Conservation (phyloP, 1,140 invertebrate species). For the Pseudomyrmex gracilis region DNA sequence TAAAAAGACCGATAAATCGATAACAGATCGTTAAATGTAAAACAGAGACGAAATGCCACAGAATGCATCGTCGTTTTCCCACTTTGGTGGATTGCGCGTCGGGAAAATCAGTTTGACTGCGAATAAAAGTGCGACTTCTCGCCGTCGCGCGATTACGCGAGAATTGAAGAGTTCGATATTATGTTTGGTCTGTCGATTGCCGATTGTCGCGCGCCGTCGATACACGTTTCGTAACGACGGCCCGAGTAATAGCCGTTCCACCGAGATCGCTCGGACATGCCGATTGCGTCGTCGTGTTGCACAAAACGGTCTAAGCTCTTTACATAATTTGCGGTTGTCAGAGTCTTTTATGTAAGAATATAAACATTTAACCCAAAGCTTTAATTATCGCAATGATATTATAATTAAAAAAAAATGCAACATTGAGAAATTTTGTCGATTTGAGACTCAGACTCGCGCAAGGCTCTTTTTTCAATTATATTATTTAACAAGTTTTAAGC, state of each 20-base stretch:
- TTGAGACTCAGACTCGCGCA: slow-evolving; percentile 7
- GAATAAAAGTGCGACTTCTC: slow-evolving; percentile 38
- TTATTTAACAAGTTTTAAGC: neutral
- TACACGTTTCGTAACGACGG: slow-evolving; percentile 19
- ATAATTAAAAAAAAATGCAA: neutral
- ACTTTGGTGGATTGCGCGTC: slow-evolving; percentile 18
- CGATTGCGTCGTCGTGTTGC: slow-evolving; percentile 2
- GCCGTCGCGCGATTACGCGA: slow-evolving; percentile 15
- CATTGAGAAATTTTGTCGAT: slow-evolving; percentile 25
- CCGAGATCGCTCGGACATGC: slow-evolving; percentile 7
- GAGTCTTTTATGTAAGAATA: neutral
- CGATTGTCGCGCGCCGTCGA: slow-evolving; percentile 8
- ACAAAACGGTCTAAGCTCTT: neutral
- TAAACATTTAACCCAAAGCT: neutral
- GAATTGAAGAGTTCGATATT: slow-evolving; percentile 36
- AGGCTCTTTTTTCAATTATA: slow-evolving; percentile 20
- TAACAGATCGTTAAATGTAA: slow-evolving; percentile 61
- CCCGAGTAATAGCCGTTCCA: slow-evolving; percentile 3
- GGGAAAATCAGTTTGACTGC: slow-evolving; percentile 36
- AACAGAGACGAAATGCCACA: slow-evolving; percentile 23
- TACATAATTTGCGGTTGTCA: slow-evolving; percentile 3
- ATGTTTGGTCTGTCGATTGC: slow-evolving; percentile 31
- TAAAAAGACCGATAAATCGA: slow-evolving; percentile 53
- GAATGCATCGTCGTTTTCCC: slow-evolving; percentile 35
- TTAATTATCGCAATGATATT: too few species aligned